Evolutionary conservation across 2,113 vertebrate genomes (phyloP).

Genomic region (Geococcyx californianus): DNA sequence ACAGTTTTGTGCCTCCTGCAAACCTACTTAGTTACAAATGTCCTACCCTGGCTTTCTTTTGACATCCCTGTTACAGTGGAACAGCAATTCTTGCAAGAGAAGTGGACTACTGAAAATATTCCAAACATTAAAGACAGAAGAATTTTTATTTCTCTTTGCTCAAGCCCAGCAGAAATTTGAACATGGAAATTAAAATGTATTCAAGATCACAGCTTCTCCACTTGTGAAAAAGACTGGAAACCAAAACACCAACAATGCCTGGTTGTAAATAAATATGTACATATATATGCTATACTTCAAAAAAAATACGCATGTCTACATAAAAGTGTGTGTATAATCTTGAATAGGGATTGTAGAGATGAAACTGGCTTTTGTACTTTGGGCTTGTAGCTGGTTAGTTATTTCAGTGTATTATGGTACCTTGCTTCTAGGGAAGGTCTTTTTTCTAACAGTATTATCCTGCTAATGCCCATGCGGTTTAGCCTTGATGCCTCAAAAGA

Average conservation of each 20-base stretch:
- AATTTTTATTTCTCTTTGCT: not conserved
- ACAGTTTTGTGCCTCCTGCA: not conserved
- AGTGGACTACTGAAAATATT: not conserved
- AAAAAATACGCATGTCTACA: not conserved
- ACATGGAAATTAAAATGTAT: not conserved
- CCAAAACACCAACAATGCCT: not conserved
- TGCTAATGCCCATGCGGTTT: not conserved
- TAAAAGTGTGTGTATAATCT: not conserved
- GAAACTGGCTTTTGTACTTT: fast-evolving
- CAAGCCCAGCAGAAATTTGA: not conserved
- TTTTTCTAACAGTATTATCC: not conserved
- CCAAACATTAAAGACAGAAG: not conserved
- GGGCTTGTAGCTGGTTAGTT: not conserved
- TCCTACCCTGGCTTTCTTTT: not conserved
- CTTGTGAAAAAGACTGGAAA: not conserved
- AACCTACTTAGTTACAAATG: not conserved
- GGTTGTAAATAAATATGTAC: not conserved
- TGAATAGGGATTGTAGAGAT: not conserved
- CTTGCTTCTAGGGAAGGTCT: not conserved
- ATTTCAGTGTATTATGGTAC: not conserved
- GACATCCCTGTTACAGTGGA: not conserved
- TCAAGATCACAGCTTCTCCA: not conserved
- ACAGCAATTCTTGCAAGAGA: not conserved
- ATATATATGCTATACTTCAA: not conserved
- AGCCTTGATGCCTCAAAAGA: not conserved